These are phyloP conservation scores for Epinephelus lanceolatus DNA, from an alignment of 2,113 vertebrate genomes.

Conservation along the genomic window DNA sequence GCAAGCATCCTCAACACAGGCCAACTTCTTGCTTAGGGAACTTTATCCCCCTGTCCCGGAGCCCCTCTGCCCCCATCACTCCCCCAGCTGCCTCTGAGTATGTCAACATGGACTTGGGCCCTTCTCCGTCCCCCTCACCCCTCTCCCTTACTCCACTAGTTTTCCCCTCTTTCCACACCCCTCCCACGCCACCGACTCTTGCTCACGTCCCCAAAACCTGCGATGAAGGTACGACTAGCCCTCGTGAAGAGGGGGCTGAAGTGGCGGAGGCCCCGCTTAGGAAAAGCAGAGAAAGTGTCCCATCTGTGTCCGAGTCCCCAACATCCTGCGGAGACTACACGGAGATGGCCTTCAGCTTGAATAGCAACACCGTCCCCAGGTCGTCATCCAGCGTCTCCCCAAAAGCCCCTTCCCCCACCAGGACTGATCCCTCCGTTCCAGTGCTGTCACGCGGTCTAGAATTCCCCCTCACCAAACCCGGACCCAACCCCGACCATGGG, in stretches of 20 bases:
- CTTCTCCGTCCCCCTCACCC: constrained; percentile 83
- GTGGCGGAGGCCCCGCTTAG: constrained; percentile 55
- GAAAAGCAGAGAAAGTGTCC: constrained; percentile 66
- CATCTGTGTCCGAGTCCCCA: constrained; percentile 70
- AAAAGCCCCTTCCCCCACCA: constrained; percentile 76
- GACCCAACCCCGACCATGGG: constrained; percentile 83
- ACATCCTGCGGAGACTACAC: constrained; percentile 85
- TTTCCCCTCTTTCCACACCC: constrained; percentile 81
- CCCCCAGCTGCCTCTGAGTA: constrained; percentile 81
- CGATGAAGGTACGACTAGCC: constrained; percentile 42
- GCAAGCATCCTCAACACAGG: constrained; percentile 69
- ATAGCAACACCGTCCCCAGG: constrained; percentile 56
- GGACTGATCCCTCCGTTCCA: constrained; percentile 73
- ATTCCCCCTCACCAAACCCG: constrained; percentile 79
- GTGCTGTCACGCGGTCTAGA: constrained; percentile 77
- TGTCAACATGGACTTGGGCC: constrained; percentile 86
- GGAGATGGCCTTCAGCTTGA: constrained; percentile 85
- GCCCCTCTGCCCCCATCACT: constrained; percentile 74
- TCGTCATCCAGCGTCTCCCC: constrained; percentile 67
- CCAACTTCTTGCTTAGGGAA: constrained; percentile 81
- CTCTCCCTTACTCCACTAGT: constrained; percentile 78
- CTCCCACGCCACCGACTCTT: constrained; percentile 76
- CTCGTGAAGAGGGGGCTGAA: constrained; percentile 48
- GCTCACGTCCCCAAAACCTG: constrained; percentile 70
- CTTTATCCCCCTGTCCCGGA: constrained; percentile 75